Evolutionary conservation across 2,797 vertebrate genomes (phyloP), one percentile per base, ranked within the genome.

Genomic region (Gastrophryne carolinensis): DNA sequence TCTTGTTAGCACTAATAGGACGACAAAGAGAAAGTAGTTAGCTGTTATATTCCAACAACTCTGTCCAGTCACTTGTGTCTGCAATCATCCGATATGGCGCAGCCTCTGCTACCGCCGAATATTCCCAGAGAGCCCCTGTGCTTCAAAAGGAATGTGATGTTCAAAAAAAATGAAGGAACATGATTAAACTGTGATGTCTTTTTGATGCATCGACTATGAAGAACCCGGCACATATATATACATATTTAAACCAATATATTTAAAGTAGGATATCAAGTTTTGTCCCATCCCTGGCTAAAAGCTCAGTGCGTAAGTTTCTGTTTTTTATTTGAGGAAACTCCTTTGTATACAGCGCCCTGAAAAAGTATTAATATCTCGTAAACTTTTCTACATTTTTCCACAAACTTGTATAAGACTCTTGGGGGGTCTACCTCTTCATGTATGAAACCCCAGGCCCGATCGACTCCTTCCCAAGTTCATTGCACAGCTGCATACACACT

Each of bases 1-100:
- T 2, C 24, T 57, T 57, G 34, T 29, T 69, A 69, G 15, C 26
- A 17, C 52, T 69, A 57, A 44, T 41, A 69, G 53, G 65, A n/a
- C 44, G 9, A 26, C 47, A 21, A 2, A 21, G 5, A 34, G 32
- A 24, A 32, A 10, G 7, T 27, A 15, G 19, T 53, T 39, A 67
- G 32, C 13, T 44, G 37, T 56, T 58, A n/a, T 26, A 21, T 53
- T 29, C 52, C 12, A 24, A 39, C 32, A 10, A 6, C 37, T 30
- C 13, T 19, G 52, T 8, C 17, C 24, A 13, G 26, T 3, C 30
- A 50, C 67, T 15, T 12, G 13, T 24, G 30, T 3, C 13, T 49
- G 35, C 39, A 24, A 13, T 30, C 6, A 52, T 21, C 24, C 17
- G 6, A 17, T 26, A 66, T 49, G 30, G 17, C 24, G 4, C 19